Conservation (phyloP, 2,797 vertebrate genomes). For the Clarias laeviceps region DNA sequence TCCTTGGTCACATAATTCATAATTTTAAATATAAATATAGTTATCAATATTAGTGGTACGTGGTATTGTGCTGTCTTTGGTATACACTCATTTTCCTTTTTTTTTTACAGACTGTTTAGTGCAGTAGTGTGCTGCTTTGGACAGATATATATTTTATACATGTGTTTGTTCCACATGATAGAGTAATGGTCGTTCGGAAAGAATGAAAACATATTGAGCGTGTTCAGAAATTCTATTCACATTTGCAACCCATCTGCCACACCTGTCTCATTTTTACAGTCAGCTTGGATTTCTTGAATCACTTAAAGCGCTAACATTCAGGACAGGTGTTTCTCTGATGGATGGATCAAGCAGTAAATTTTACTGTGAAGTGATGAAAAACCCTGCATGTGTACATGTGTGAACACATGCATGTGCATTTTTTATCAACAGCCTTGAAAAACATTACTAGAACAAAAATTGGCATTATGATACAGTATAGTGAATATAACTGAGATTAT, state of each 20-base stretch:
- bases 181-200: background rate
- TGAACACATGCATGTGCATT: too few relatives aligned
- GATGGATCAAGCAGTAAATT: constrained; percentile 14
- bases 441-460: background rate
- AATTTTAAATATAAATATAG: background rate
- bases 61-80: background rate
- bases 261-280: constrained; percentile 43
- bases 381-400: background rate
- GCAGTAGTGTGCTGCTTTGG: background rate
- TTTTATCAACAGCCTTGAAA: background rate
- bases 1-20: too few relatives aligned
- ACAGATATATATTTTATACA: constrained; percentile 20
- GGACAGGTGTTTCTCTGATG: constrained; percentile 32
- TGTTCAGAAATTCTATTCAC: constrained; percentile 4
- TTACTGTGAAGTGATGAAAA: background rate
- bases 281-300: background rate
- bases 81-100: background rate
- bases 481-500: background rate
- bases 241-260: constrained; percentile 47
- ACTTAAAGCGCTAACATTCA: background rate
- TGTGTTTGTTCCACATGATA: constrained; percentile 2
- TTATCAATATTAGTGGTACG: background rate
- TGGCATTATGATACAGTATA: background rate
- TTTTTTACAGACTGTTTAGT: background rate
- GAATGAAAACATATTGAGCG: background rate